These are phyloP conservation scores for Neuroscelio doddi DNA, from an alignment of 2,888 invertebrate species.

Conservation along the genomic window DNA sequence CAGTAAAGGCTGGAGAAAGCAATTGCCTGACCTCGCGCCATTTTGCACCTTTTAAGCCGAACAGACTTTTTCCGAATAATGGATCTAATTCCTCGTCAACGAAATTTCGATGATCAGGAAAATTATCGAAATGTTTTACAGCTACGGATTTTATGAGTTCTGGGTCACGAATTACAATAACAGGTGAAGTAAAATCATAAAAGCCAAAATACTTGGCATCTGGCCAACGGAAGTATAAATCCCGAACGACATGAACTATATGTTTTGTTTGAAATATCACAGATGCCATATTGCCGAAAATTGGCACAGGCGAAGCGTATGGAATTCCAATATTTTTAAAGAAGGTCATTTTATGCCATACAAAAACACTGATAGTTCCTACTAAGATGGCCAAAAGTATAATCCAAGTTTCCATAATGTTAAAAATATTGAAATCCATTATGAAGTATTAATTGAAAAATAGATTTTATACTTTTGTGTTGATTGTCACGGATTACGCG, in stretches of 20 bases:
- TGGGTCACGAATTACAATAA: slow-evolving; percentile 55
- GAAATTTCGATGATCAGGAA: slow-evolving; percentile 53
- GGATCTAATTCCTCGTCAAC: slow-evolving; percentile 38
- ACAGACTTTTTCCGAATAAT: slow-evolving; percentile 51
- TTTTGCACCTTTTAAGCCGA: slow-evolving; percentile 65
- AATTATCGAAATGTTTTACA: slow-evolving; percentile 57
- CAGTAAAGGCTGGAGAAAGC: slow-evolving; percentile 75
- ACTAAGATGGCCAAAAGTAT: slow-evolving; percentile 5
- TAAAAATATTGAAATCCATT: too few relatives aligned
- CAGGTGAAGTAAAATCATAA: slow-evolving; percentile 53
- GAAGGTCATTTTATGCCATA: slow-evolving; percentile 11
- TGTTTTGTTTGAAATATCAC: slow-evolving; percentile 15
- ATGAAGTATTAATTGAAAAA: too few relatives aligned
- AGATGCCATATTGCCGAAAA: slow-evolving; percentile 45
- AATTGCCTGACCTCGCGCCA: slow-evolving; percentile 74
- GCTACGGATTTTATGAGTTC: slow-evolving; percentile 57
- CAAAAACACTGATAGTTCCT: slow-evolving; percentile 8
- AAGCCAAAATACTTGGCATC: slow-evolving; percentile 52
- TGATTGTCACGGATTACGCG: too few relatives aligned
- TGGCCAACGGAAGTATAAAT: slow-evolving; percentile 25
- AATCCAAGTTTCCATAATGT: slow-evolving; percentile 24
- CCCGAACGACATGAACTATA: slow-evolving; percentile 18
- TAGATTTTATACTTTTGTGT: too few relatives aligned
- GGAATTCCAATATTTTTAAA: slow-evolving; percentile 29
- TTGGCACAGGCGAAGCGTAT: slow-evolving; percentile 30